phyloP scores from a whole-genome alignment of 2,888 invertebrate species.

The Noctua fimbriata region DNA sequence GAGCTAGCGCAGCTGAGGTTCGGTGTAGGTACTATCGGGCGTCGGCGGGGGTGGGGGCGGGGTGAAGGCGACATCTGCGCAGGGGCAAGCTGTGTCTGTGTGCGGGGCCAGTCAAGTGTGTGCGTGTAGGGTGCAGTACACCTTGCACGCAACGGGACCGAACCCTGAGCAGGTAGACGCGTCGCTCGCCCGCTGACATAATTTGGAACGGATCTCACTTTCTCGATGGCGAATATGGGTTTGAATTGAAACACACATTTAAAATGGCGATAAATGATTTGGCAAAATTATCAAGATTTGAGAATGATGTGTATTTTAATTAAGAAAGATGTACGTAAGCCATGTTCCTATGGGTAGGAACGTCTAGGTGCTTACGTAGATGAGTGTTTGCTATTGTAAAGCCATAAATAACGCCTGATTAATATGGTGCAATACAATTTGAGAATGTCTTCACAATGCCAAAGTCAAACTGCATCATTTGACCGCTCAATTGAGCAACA shows the following conservation, averaged over 20 bases:
- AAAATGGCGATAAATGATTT: conserved; percentile 50
- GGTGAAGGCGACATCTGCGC: conserved; percentile 77
- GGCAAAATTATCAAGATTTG: conserved; percentile 4
- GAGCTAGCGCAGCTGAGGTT: conserved; percentile 82
- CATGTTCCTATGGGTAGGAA: neutral
- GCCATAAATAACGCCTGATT: conserved; percentile 29
- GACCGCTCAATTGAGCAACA: conserved; percentile 5
- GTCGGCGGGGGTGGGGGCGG: conserved; percentile 69
- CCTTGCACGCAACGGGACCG: conserved; percentile 89
- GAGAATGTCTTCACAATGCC: conserved; percentile 29
- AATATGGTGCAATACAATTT: conserved; percentile 42
- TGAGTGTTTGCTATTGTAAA: conserved; percentile 22
- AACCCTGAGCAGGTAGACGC: conserved; percentile 86
- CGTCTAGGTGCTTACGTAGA: conserved; percentile 5
- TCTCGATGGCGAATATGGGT: conserved; percentile 84
- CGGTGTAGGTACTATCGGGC: conserved; percentile 84
- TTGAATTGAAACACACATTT: conserved; percentile 69
- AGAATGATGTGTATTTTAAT: conserved; percentile 28
- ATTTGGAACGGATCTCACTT: conserved; percentile 85
- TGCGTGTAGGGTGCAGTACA: conserved; percentile 82
- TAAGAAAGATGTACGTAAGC: neutral
- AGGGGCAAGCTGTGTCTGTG: conserved; percentile 68
- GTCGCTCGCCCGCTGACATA: conserved; percentile 81
- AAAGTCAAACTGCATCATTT: conserved; percentile 29
- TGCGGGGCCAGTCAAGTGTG: conserved; percentile 67